Conservation (phyloP, 2,888 invertebrate genomes). For the Lasioglossum pauxillum region DNA sequence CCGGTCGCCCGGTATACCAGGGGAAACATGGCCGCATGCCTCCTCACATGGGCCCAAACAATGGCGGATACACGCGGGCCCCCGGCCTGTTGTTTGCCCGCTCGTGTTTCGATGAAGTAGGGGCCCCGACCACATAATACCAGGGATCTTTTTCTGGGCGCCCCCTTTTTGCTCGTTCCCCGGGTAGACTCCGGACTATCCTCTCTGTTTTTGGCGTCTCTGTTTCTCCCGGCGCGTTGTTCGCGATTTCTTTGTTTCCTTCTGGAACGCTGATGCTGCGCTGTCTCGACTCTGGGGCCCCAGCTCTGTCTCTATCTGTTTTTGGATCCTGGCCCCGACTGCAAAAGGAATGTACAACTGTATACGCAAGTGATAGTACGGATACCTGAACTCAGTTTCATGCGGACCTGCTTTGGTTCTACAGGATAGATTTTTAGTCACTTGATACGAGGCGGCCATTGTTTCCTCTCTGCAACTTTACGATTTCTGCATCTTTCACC, state of each 20-base stretch:
- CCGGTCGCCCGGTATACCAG: conserved; percentile 76
- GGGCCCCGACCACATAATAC: conserved; percentile 67
- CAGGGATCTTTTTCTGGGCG: conserved; percentile 53
- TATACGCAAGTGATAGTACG: neutral
- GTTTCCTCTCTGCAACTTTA: neutral
- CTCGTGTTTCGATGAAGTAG: conserved; percentile 76
- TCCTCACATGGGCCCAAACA: conserved; percentile 81
- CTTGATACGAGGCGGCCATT: neutral
- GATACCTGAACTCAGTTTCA: neutral
- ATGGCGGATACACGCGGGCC: conserved; percentile 81
- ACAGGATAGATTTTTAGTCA: neutral
- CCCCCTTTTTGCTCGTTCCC: conserved; percentile 44
- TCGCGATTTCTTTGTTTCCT: conserved; percentile 40
- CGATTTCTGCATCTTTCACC: neutral
- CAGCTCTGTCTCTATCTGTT: conserved; percentile 35
- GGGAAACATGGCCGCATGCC: conserved; percentile 82
- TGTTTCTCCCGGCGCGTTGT: conserved; percentile 29
- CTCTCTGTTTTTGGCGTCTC: conserved; percentile 35
- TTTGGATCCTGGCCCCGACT: conserved; percentile 23
- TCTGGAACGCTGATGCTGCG: conserved; percentile 16
- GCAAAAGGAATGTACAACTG: conserved; percentile 7
- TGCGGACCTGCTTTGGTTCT: neutral
- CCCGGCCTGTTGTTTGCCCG: conserved; percentile 70
- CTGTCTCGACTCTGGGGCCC: neutral
- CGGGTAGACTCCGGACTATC: conserved; percentile 16